Conservation (phyloP, 2,113 vertebrate species). For the Pithys albifrons region DNA sequence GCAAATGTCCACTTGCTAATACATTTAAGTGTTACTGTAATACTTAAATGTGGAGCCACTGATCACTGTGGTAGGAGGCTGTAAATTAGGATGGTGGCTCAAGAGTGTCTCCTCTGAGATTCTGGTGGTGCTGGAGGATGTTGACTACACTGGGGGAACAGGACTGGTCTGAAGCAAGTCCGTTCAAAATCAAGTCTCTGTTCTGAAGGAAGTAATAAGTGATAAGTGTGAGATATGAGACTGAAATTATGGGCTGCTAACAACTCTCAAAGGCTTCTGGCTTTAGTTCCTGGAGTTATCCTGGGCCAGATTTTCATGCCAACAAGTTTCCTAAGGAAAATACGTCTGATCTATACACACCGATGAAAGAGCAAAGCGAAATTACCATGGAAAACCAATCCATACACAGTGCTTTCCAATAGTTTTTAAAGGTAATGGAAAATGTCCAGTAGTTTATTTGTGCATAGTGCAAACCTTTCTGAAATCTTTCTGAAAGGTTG, state of each 20-base stretch:
- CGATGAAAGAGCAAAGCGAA: background rate
- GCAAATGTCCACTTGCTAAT: background rate
- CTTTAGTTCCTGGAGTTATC: constrained; percentile 20
- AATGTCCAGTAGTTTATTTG: constrained; percentile 10
- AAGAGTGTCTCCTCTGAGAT: background rate
- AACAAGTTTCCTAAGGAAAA: constrained; percentile 44
- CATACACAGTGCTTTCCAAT: background rate
- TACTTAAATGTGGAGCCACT: background rate
- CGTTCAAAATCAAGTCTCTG: background rate
- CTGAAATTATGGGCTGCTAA: constrained; percentile 38
- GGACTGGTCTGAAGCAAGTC: background rate
- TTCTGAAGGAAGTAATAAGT: constrained; percentile 43
- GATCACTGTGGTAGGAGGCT: background rate
- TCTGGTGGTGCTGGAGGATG: background rate
- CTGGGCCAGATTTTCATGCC: constrained; percentile 23
- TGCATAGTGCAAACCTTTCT: background rate
- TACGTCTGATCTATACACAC: background rate
- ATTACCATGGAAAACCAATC: background rate
- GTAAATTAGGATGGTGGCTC: background rate
- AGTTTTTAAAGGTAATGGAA: constrained; percentile 10
- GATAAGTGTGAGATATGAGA: constrained; percentile 6
- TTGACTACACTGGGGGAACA: background rate
- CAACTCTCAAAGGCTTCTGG: background rate
- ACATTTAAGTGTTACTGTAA: background rate
- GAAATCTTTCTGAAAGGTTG: background rate